A percentile compares a stretch with the other conserved stretches of the same genome.
Evolutionary conservation across 2,888 invertebrate genomes (phyloP).

Genomic region (Pseudolycoriella hygida): DNA sequence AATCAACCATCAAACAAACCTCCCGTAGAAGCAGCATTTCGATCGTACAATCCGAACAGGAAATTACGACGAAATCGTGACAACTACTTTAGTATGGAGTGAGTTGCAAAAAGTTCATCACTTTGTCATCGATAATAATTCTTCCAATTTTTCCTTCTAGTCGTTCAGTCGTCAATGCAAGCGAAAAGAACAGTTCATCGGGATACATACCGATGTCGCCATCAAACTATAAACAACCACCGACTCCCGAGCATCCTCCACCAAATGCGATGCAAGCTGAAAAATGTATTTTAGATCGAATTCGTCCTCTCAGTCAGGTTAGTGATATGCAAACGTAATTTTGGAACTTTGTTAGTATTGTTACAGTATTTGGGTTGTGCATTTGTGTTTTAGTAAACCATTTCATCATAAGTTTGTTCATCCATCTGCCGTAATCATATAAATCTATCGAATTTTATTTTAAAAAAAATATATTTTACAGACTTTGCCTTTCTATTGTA

Average conservation of each 20-base stretch:
- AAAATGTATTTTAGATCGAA: slow-evolving; percentile 74
- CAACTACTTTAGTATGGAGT: slow-evolving; percentile 15
- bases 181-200: neutral
- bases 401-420: too few species aligned
- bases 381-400: too few species aligned
- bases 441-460: too few species aligned
- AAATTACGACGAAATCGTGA: slow-evolving; percentile 26
- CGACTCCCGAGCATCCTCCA: slow-evolving; percentile 87
- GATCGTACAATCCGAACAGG: slow-evolving; percentile 27
- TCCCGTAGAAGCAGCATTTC: slow-evolving; percentile 13
- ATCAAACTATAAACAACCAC: slow-evolving; percentile 78
- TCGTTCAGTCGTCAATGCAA: neutral
- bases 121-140: too few species aligned
- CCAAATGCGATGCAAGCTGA: slow-evolving; percentile 81
- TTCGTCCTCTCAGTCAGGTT: slow-evolving; percentile 80
- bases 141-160: too few species aligned
- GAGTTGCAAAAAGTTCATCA: slow-evolving; percentile 3
- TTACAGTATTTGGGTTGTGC: too few species aligned
- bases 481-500: too few species aligned
- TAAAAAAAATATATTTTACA: too few species aligned
- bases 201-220: slow-evolving; percentile 55
- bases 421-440: too few species aligned
- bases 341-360: neutral
- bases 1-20: neutral
- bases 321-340: slow-evolving; percentile 27